These are phyloP conservation scores for Chelonus formosanus DNA, from an alignment of 2,888 invertebrate genomes.

Conservation along the genomic window DNA sequence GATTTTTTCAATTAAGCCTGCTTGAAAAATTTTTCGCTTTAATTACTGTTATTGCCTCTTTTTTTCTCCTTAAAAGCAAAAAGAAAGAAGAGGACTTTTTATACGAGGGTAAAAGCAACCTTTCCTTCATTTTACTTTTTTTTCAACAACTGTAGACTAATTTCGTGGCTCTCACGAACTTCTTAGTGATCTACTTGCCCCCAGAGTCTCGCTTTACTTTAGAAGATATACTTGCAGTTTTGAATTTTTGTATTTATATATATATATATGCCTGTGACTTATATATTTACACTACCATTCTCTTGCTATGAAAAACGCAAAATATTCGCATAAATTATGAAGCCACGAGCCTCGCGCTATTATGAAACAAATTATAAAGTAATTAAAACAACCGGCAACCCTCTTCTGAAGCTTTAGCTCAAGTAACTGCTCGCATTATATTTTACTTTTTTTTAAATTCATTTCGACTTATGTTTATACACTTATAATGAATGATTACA, in stretches of 20 bases:
- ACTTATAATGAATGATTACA: too few species aligned
- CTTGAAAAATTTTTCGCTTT: constrained; percentile 18
- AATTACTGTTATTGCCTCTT: constrained; percentile 28
- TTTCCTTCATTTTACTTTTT: constrained; percentile 2
- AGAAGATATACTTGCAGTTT: constrained; percentile 11
- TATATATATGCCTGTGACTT: constrained; percentile 21
- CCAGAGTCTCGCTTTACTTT: constrained; percentile 41
- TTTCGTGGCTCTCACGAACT: constrained; percentile 49
- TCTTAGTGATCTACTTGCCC: constrained; percentile 55
- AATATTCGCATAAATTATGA: constrained; percentile 31
- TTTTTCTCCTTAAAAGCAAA: constrained; percentile 5
- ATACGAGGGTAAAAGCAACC: constrained; percentile 11
- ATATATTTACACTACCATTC: constrained; percentile 19
- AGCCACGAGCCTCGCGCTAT: constrained; percentile 46
- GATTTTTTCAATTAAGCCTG: constrained; percentile 15
- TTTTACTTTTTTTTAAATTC: background rate
- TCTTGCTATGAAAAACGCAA: constrained; percentile 36
- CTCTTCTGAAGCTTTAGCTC: constrained; percentile 4
- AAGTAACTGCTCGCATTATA: constrained; percentile 6
- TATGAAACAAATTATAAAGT: constrained; percentile 60
- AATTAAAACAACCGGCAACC: constrained; percentile 55
- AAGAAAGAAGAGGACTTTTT: constrained; percentile 6
- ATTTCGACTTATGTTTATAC: background rate
- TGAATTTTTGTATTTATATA: constrained; percentile 28
- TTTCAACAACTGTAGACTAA: constrained; percentile 47